Evolutionary conservation across 2,113 vertebrate species (phyloP).

Genomic region (Petroica traversi): DNA sequence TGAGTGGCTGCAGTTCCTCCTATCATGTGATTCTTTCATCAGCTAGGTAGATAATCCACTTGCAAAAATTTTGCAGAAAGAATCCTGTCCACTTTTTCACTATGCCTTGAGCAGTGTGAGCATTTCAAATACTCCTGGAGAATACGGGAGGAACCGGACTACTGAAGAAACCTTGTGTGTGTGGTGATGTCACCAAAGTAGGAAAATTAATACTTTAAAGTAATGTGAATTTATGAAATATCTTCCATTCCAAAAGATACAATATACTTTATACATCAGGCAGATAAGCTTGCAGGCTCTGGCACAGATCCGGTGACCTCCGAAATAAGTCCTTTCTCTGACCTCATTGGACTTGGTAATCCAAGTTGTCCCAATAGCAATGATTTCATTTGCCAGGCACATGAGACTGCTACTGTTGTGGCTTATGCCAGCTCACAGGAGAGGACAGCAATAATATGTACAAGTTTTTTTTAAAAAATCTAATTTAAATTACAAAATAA

Average conservation of each 20-base stretch:
- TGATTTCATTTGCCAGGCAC: neutral
- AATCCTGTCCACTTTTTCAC: neutral
- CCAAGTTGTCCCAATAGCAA: neutral
- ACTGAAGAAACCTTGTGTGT: neutral
- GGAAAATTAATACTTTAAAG: neutral
- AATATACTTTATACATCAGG: neutral
- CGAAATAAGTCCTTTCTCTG: neutral
- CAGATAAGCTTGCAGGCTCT: neutral
- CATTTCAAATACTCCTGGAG: neutral
- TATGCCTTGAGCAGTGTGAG: neutral
- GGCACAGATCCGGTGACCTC: neutral
- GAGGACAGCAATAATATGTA: neutral
- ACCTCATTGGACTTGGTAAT: neutral
- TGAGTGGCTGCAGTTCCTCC: neutral
- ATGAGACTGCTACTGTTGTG: neutral
- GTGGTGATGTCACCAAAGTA: neutral
- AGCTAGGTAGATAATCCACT: neutral
- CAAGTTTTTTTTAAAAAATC: neutral
- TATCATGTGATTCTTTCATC: neutral
- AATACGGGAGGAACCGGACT: rapidly evolving
- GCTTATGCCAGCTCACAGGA: neutral
- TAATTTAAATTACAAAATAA: neutral
- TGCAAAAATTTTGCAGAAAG: neutral
- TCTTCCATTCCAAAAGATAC: neutral
- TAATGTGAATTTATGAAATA: neutral